Evolutionary conservation across 2,888 invertebrate genomes (phyloP).

Genomic region (Congeria kusceri): DNA sequence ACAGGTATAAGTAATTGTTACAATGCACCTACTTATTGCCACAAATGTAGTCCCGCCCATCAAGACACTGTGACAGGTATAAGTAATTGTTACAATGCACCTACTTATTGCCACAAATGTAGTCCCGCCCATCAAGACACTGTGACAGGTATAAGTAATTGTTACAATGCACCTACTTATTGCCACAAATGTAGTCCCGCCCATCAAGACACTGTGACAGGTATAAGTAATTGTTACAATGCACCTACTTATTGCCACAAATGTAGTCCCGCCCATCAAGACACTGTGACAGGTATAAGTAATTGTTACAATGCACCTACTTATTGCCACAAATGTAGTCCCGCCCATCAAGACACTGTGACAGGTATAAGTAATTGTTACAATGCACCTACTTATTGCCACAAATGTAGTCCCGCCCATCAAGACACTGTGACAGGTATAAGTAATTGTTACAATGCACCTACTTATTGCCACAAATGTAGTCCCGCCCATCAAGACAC

Average conservation of each 20-base stretch:
- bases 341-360: conserved; percentile 51
- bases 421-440: conserved; percentile 58
- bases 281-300: conserved; percentile 54
- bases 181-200: conserved; percentile 72
- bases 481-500: conserved; percentile 56
- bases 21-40: conserved; percentile 67
- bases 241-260: conserved; percentile 72
- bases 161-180: conserved; percentile 61
- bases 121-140: conserved; percentile 56
- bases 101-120: conserved; percentile 75
- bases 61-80: conserved; percentile 58
- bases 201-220: conserved; percentile 55
- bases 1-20: no score
- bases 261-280: conserved; percentile 65
- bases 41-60: conserved; percentile 67
- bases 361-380: no score
- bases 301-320: conserved; percentile 57
- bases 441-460: no score
- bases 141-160: conserved; percentile 62
- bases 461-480: conserved; percentile 75
- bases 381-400: conserved; percentile 67
- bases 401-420: conserved; percentile 67
- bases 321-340: conserved; percentile 73
- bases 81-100: no score
- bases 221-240: no score